Percentiles rank a stretch among this genome's conserved stretches.
Conservation (phyloP, 2,797 vertebrate genomes). For the Mormyrops boulengeri region DNA sequence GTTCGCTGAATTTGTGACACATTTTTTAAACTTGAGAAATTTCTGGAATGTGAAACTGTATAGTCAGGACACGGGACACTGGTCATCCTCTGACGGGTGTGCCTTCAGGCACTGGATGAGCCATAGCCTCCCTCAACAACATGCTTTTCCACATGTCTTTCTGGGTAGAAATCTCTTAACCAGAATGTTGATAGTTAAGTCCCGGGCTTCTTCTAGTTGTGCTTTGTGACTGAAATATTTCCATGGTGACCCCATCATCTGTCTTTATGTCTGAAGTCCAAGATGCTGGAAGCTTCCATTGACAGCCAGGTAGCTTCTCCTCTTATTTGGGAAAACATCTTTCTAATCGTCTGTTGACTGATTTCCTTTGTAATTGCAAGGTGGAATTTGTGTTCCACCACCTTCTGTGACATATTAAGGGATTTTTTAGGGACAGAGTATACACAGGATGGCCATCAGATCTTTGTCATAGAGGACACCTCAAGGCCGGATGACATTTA, state of each 20-base stretch:
- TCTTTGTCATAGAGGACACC: neutral
- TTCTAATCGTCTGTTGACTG: neutral
- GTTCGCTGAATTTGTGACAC: neutral
- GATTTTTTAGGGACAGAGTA: neutral
- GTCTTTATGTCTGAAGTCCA: neutral
- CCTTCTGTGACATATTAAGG: neutral
- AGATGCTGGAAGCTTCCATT: neutral
- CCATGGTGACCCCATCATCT: neutral
- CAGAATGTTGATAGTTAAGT: neutral
- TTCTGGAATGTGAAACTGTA: neutral
- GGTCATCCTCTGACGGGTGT: neutral
- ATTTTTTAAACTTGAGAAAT: neutral
- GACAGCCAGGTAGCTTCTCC: neutral
- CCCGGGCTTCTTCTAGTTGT: neutral
- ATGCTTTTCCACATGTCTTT: neutral
- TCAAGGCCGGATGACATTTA: neutral
- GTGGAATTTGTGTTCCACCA: neutral
- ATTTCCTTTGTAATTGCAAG: neutral
- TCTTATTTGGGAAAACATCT: neutral
- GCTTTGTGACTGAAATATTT: neutral
- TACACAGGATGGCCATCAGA: neutral
- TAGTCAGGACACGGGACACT: neutral
- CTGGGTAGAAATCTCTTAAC: neutral
- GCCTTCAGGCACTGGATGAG: neutral
- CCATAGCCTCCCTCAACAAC: neutral